These are phyloP conservation scores for Crioceris asparagi DNA, from an alignment of 2,888 invertebrate species.

Conservation along the genomic window DNA sequence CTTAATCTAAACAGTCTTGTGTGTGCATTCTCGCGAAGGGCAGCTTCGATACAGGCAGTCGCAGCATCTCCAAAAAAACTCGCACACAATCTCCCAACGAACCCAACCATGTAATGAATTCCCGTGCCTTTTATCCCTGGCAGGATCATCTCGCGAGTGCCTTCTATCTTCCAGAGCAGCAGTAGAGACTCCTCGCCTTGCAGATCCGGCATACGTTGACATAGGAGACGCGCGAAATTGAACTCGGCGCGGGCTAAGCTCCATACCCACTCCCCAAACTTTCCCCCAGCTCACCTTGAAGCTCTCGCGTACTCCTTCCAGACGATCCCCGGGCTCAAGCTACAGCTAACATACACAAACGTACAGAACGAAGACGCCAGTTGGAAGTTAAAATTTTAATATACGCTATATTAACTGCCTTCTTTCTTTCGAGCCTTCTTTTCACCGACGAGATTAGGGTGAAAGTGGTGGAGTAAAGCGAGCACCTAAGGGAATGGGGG, in stretches of 20 bases:
- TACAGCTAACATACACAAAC: background rate
- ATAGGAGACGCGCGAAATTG: constrained; percentile 30
- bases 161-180: background rate
- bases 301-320: background rate
- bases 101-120: constrained; percentile 39
- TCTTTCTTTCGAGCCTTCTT: constrained; percentile 2
- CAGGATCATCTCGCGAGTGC: constrained; percentile 21
- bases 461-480: too few species aligned
- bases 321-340: background rate
- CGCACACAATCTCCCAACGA: constrained; percentile 38
- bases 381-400: constrained; percentile 33
- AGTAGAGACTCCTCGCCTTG: too few species aligned
- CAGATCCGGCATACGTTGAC: constrained; percentile 30
- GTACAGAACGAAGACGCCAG: constrained; percentile 12
- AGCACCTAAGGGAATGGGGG: too few species aligned
- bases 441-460: too few species aligned
- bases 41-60: too few species aligned
- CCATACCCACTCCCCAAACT: constrained; percentile 10
- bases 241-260: constrained; percentile 21
- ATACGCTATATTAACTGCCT: constrained; percentile 27
- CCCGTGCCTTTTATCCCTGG: constrained; percentile 31
- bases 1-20: too few species aligned
- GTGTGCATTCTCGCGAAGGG: too few species aligned
- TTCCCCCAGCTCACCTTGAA: constrained; percentile 7
- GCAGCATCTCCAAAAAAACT: too few species aligned